Evolutionary conservation across 2,888 invertebrate species (phyloP), one percentile per base, ranked within the genome.

Genomic region (Ennomos erosarius): DNA sequence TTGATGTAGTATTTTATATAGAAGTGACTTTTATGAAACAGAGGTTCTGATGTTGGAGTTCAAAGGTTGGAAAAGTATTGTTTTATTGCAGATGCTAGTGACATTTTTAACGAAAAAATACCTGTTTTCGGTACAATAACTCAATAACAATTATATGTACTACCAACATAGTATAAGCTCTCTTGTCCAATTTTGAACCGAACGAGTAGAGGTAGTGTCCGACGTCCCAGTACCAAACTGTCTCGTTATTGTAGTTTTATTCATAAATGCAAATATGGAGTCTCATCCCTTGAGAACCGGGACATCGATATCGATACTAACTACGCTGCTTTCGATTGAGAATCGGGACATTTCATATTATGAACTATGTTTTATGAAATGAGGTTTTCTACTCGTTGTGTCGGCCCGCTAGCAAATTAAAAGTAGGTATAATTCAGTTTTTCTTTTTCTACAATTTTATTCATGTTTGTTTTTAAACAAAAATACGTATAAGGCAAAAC

Each of bases 181-280:
- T 26, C 26, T 6, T 6, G 26, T 26, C 26, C 3, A 26, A 26
- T 26, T 3, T 26, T 26, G 0, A 26, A 26, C 26, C 16, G 6
- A 26, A 26, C 1, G 6, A 1, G 6, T 26, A 26, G 26, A 26
- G 26, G 26, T 26, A 6, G 26, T 1, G 26, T 6, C 5, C 6
- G 6, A 6, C 5, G 6, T 26, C 26, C 26, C 6, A 26, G 26
- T 5, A 26, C 26, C 38, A 43, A 26, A 26, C 26, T n/a, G 43
- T 54, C 51, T 40, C 43, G 51, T 26, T 55, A 49, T 34, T 44
- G 44, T 43, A 46, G 38, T 53, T 59, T 58, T 60, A 64, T 67
- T 62, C 62, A 64, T 65, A 62, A 54, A 68, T 68, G 67, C 64
- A 66, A 64, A 65, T 61, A 55, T 43, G 8, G 46, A 43, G 26